These are phyloP conservation scores for Latrodectus hesperus DNA, from an alignment of 2,888 invertebrate species.

Conservation along the genomic window DNA sequence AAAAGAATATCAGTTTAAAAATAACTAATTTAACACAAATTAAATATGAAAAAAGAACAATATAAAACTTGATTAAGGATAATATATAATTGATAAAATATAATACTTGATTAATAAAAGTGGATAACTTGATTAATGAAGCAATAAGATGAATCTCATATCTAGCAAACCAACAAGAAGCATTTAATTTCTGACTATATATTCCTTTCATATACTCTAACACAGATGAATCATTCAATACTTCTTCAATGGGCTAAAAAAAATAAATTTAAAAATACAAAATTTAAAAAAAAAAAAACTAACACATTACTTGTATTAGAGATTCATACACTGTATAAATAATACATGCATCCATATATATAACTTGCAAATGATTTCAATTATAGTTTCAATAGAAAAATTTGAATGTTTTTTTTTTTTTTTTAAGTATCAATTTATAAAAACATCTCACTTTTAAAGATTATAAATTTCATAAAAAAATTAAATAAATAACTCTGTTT, in stretches of 20 bases:
- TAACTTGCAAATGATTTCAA: background rate
- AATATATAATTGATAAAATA: background rate
- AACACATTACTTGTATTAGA: background rate
- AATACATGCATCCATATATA: too few species aligned
- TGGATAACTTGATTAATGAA: conserved; percentile 18
- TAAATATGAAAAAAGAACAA: too few species aligned
- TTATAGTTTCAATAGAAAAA: background rate
- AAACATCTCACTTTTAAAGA: background rate
- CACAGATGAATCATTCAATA: conserved; percentile 4
- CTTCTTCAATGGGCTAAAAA: conserved; percentile 27
- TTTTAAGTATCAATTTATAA: too few species aligned
- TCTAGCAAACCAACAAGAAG: conserved; percentile 45
- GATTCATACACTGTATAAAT: too few species aligned
- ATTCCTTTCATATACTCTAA: conserved; percentile 30
- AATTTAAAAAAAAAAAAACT: background rate
- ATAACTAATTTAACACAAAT: too few species aligned
- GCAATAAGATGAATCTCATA: conserved; percentile 32
- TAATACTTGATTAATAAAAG: conserved; percentile 22
- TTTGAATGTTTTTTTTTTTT: background rate
- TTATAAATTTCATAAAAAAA: background rate
- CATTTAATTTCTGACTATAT: conserved; percentile 13
- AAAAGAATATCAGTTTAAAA: too few species aligned
- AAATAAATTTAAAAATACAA: background rate
- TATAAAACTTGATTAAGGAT: too few species aligned
- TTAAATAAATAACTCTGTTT: background rate